Evolutionary conservation across 2,888 invertebrate genomes (phyloP).

Genomic region (Sminthurides aquaticus): DNA sequence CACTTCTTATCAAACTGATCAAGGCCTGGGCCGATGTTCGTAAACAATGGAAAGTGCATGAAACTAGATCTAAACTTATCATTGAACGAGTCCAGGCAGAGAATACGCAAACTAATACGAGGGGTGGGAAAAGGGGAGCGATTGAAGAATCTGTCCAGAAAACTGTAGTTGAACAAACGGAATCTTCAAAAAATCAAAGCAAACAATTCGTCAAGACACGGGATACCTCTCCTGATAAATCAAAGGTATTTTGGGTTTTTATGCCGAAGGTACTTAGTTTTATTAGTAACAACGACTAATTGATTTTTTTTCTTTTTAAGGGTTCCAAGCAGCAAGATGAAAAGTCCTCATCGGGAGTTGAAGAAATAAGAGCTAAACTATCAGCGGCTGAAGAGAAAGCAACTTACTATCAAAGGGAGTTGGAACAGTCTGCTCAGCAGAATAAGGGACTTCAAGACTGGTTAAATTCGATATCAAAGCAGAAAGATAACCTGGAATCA

Average conservation of each 20-base stretch:
- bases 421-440: not conserved
- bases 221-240: too few relatives aligned
- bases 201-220: too few relatives aligned
- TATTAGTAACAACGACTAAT: too few relatives aligned
- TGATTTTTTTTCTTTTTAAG: too few relatives aligned
- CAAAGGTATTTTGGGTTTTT: too few relatives aligned
- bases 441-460: slow-evolving; percentile 2
- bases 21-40: slow-evolving; percentile 1
- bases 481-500: not conserved
- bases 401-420: not conserved
- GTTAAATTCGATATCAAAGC: not conserved
- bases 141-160: not conserved
- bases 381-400: not conserved
- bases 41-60: slow-evolving; percentile 1
- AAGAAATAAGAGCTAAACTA: not conserved
- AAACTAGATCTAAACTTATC: not conserved
- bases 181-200: not conserved
- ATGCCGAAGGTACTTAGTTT: too few relatives aligned
- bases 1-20: not conserved
- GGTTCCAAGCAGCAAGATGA: too few relatives aligned
- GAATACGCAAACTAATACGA: not conserved
- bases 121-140: not conserved
- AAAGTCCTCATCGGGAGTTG: not conserved
- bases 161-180: not conserved
- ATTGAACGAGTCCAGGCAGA: not conserved